Conservation (phyloP, 2,888 invertebrate genomes). For the Byasa hedistus region DNA sequence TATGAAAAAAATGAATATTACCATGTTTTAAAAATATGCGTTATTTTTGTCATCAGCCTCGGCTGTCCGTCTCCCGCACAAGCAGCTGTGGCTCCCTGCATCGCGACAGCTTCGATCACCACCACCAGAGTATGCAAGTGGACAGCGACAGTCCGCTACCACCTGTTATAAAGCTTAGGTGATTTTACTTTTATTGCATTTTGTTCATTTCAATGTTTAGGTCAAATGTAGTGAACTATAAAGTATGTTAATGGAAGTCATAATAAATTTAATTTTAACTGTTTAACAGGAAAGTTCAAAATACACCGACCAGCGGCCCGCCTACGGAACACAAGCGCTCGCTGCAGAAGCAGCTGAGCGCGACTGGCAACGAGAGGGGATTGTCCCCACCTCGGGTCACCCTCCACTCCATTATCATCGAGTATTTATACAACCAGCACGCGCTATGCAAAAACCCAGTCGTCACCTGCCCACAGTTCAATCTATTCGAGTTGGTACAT, state of each 20-base stretch:
- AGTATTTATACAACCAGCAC: slow-evolving; percentile 98
- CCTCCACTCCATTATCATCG: slow-evolving; percentile 95
- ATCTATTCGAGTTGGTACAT: slow-evolving; percentile 88
- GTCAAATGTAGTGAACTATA: no score
- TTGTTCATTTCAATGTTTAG: no score
- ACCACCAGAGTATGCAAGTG: slow-evolving; percentile 38
- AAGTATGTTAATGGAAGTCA: no score
- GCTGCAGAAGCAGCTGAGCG: slow-evolving; percentile 72
- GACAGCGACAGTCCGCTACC: slow-evolving; percentile 53
- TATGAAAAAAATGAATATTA: neutral
- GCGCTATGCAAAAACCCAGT: slow-evolving; percentile 98
- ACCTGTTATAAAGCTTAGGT: slow-evolving; percentile 68
- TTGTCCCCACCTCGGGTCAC: slow-evolving; percentile 79
- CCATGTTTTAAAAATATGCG: neutral
- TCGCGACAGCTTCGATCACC: slow-evolving; percentile 49
- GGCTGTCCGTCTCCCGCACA: slow-evolving; percentile 57
- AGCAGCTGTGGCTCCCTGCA: slow-evolving; percentile 46
- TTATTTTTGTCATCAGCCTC: slow-evolving; percentile 48
- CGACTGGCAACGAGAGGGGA: slow-evolving; percentile 56
- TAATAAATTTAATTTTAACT: neutral
- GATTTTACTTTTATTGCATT: neutral
- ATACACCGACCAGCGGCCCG: slow-evolving; percentile 31
- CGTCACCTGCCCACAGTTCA: slow-evolving; percentile 97
- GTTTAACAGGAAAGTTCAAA: slow-evolving; percentile 57
- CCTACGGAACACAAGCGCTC: slow-evolving; percentile 62